phyloP scores from a whole-genome alignment of 2,888 invertebrate species.

The Oxystoma pomonae region DNA sequence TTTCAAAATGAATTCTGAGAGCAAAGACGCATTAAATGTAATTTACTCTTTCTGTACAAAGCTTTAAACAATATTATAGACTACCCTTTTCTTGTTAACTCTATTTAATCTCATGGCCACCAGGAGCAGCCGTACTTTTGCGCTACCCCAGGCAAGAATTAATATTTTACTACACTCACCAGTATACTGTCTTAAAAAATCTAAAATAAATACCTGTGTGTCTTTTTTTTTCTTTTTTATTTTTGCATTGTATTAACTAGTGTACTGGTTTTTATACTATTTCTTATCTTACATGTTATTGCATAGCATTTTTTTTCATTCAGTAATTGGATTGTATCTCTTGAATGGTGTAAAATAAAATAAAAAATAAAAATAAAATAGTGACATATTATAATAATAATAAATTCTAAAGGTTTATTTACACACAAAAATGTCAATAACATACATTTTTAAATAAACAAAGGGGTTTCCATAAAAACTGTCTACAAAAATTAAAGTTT shows the following conservation, averaged over 20 bases:
- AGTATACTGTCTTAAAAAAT: neutral
- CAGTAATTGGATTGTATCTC: neutral
- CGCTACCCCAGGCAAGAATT: neutral
- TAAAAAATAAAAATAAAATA: too few species aligned
- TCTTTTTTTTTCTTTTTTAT: neutral
- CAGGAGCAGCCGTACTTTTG: neutral
- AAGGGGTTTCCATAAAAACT: too few species aligned
- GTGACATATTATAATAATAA: too few species aligned
- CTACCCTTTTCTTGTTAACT: neutral
- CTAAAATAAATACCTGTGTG: neutral
- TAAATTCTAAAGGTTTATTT: too few species aligned
- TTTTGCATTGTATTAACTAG: neutral
- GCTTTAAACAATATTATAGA: too few species aligned
- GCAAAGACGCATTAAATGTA: neutral
- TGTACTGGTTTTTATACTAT: neutral
- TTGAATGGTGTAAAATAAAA: neutral
- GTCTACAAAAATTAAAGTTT: too few species aligned
- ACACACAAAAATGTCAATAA: too few species aligned
- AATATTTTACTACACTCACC: neutral
- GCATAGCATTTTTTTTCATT: neutral
- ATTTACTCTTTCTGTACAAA: neutral
- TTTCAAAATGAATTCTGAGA: neutral
- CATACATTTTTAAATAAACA: too few species aligned
- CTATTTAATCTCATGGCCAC: neutral
- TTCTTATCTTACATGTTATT: neutral